Percentiles rank a stretch among this genome's conserved stretches.
These are phyloP conservation scores for Rhincodon typus DNA, from an alignment of 2,797 vertebrate genomes.

Conservation along the genomic window DNA sequence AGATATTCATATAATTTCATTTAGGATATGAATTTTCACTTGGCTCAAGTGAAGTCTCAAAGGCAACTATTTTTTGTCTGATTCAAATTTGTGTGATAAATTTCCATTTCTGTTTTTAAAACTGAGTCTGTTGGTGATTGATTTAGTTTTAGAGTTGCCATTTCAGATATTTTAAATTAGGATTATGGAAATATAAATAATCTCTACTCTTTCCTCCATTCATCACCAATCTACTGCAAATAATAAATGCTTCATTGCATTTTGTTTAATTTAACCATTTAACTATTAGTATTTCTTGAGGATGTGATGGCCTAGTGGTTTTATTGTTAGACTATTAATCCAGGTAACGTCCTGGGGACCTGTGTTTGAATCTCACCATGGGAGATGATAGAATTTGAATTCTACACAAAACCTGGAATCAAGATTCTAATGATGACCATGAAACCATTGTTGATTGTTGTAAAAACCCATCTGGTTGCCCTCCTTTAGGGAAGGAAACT, in stretches of 20 bases:
- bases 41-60: not conserved
- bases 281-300: not conserved
- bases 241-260: not conserved
- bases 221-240: not conserved
- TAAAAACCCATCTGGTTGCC: too few species aligned
- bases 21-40: not conserved
- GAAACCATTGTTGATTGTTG: too few species aligned
- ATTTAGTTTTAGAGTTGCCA: not conserved
- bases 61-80: not conserved
- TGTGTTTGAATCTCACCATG: too few species aligned
- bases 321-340: too few species aligned
- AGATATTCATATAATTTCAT: too few species aligned
- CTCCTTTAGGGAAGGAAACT: too few species aligned
- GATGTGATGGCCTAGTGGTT: too few species aligned
- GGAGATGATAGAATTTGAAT: too few species aligned
- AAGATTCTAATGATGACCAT: too few species aligned
- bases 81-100: not conserved
- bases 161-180: conserved; percentile 11
- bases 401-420: too few species aligned
- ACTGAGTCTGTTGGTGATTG: not conserved
- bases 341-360: too few species aligned
- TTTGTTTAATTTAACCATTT: not conserved
- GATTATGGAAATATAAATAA: not conserved
- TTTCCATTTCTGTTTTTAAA: conserved; percentile 19
- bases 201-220: not conserved